These are phyloP conservation scores for Drosophila greeni DNA, from an alignment of 2,888 invertebrate species.

Conservation along the genomic window DNA sequence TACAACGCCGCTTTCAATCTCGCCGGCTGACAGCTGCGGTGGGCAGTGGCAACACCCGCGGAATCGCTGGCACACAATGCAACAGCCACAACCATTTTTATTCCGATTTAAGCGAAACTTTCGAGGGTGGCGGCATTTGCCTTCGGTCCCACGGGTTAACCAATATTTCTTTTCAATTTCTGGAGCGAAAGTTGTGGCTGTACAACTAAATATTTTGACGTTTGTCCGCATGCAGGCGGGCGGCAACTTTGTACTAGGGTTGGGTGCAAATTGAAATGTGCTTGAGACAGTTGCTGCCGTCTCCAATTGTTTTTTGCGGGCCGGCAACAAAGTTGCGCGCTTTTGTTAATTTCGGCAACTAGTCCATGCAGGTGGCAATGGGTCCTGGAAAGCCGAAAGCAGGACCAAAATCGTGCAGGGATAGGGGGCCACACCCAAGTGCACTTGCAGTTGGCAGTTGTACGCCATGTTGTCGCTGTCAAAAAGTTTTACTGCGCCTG, in stretches of 20 bases:
- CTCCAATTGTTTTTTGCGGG: constrained; percentile 62
- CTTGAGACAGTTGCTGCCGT: constrained; percentile 63
- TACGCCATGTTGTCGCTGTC: constrained; percentile 70
- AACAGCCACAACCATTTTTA: constrained; percentile 37
- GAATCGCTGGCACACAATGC: constrained; percentile 16
- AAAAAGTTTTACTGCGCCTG: constrained; percentile 59
- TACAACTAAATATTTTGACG: constrained; percentile 70
- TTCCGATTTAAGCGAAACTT: constrained; percentile 45
- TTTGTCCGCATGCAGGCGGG: constrained; percentile 55
- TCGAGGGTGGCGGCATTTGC: constrained; percentile 23
- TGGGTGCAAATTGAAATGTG: constrained; percentile 66
- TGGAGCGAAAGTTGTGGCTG: constrained; percentile 51
- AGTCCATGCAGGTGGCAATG: constrained; percentile 36
- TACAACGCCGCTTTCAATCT: constrained; percentile 50
- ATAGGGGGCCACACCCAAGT: constrained; percentile 36
- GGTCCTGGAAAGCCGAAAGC: background rate
- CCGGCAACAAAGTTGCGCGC: constrained; percentile 58
- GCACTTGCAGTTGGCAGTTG: constrained; percentile 64
- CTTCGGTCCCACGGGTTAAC: constrained; percentile 29
- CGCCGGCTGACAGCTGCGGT: constrained; percentile 61
- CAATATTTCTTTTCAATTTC: constrained; percentile 73
- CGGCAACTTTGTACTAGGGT: constrained; percentile 38
- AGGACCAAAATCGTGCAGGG: background rate
- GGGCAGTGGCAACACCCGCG: constrained; percentile 19
- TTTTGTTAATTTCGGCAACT: constrained; percentile 67